phyloP scores from a whole-genome alignment of 2,113 vertebrate species.

The Osmerus eperlanus region DNA sequence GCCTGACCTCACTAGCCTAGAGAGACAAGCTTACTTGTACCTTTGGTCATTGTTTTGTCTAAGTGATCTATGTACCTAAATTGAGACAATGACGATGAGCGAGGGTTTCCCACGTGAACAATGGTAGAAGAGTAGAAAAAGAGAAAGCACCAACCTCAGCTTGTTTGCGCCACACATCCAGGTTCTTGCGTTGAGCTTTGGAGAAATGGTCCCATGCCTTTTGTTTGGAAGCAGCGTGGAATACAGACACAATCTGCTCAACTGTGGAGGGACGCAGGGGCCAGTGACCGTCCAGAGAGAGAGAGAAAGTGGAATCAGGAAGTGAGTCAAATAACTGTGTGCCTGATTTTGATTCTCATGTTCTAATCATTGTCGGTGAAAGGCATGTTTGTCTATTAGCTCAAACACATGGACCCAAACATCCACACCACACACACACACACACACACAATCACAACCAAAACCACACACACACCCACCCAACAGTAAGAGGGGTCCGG shows the following conservation, averaged over 20 bases:
- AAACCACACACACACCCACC: no score
- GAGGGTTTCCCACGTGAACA: no score
- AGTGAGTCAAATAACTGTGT: background rate
- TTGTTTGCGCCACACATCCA: conserved; percentile 98
- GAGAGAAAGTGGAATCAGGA: conserved; percentile 34
- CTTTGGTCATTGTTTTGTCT: background rate
- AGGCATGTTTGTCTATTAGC: no score
- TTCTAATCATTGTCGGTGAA: no score
- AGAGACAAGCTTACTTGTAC: background rate
- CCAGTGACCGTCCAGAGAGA: conserved; percentile 81
- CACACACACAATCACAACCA: no score
- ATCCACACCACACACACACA: no score
- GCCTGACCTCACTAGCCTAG: background rate
- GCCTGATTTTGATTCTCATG: no score
- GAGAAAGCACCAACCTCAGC: conserved; percentile 86
- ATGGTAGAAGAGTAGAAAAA: background rate
- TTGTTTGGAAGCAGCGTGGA: conserved; percentile 99
- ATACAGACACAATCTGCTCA: conserved; percentile 99
- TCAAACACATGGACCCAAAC: no score
- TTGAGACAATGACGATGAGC: no score
- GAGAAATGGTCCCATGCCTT: conserved; percentile 99
- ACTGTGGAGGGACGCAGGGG: conserved; percentile 85
- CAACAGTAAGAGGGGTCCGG: no score
- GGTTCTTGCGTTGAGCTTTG: conserved; percentile 99
- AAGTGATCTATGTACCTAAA: background rate